phyloP scores from a whole-genome alignment of 2,113 vertebrate genomes.

The Tonatia bakeri region DNA sequence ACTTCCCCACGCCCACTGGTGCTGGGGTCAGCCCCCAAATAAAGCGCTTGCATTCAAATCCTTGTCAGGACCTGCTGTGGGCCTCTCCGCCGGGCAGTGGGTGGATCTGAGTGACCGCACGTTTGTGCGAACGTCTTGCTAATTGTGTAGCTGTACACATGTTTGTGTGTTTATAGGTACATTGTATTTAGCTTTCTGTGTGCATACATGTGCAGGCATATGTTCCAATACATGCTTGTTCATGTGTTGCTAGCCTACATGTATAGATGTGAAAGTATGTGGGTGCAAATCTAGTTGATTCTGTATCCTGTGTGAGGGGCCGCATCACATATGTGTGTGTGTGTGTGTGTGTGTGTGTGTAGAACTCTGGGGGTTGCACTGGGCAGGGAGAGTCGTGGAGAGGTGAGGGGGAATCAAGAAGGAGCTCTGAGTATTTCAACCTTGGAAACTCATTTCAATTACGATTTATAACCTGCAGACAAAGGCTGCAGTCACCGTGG shows the following conservation, averaged over 20 bases:
- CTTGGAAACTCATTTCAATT: constrained; percentile 77
- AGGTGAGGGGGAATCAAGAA: neutral
- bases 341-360: neutral
- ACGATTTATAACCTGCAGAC: constrained; percentile 74
- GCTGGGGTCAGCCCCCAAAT: neutral
- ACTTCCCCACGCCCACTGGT: neutral
- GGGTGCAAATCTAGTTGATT: neutral
- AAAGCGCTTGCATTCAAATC: neutral
- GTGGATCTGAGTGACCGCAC: neutral
- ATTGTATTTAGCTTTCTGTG: neutral
- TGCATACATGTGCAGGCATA: fast-evolving
- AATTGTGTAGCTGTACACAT: fast-evolving
- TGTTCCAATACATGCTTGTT: neutral
- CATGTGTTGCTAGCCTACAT: neutral
- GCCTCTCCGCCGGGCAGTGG: fast-evolving
- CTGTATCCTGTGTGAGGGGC: fast-evolving
- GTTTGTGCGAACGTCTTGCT: fast-evolving
- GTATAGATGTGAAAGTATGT: neutral
- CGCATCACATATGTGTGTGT: neutral
- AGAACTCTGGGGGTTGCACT: neutral
- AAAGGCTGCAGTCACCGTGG: constrained; percentile 69
- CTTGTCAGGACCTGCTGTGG: neutral
- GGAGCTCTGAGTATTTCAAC: constrained; percentile 68
- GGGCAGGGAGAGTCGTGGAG: neutral
- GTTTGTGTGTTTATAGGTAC: fast-evolving